These are phyloP conservation scores for Eulemur macaco DNA, from an alignment of 2,113 vertebrate species.

Conservation along the genomic window DNA sequence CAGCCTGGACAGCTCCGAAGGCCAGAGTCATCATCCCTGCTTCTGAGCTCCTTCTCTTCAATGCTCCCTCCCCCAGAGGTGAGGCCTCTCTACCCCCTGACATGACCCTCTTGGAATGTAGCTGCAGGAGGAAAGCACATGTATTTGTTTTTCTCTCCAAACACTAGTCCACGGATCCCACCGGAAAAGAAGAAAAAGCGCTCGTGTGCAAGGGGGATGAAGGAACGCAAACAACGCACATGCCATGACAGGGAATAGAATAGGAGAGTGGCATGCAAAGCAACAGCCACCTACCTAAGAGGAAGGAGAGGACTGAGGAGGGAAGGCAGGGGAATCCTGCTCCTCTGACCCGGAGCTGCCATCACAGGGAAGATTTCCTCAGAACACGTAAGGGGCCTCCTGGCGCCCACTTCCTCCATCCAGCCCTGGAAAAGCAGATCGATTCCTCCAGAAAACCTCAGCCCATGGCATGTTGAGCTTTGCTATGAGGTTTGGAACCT, in stretches of 20 bases:
- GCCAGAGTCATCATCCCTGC: background rate
- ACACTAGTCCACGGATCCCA: background rate
- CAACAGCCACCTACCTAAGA: background rate
- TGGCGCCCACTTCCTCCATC: background rate
- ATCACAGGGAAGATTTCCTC: background rate
- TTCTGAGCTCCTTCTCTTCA: background rate
- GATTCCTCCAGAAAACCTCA: slow-evolving; percentile 1
- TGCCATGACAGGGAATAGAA: background rate
- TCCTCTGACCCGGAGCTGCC: background rate
- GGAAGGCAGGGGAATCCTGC: background rate
- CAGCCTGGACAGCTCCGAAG: background rate
- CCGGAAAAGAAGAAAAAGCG: background rate
- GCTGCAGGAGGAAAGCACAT: background rate
- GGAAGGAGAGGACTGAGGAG: background rate
- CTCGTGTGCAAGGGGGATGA: background rate
- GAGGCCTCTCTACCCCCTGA: background rate
- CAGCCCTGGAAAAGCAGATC: background rate
- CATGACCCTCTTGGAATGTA: background rate
- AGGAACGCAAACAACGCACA: background rate
- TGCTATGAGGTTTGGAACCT: background rate
- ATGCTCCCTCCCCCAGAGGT: background rate
- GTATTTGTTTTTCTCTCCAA: background rate
- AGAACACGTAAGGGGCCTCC: background rate
- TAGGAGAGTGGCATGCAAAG: background rate
- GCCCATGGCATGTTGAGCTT: background rate